Evolutionary conservation across 2,113 vertebrate genomes (phyloP).

Genomic region (Triplophysa dalaica): DNA sequence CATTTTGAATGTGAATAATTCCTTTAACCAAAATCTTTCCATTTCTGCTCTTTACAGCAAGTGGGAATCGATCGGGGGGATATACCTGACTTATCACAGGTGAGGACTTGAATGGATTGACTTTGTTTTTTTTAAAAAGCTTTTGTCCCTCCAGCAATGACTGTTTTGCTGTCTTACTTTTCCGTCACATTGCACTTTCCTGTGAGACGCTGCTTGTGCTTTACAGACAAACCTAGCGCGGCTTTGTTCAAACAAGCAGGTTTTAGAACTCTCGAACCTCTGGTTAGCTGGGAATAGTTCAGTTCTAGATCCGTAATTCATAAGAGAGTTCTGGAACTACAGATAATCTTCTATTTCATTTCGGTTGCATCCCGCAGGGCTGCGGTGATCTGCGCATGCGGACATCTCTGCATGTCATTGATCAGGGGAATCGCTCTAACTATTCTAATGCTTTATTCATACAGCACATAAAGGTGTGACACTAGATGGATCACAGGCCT

Average conservation of each 20-base stretch:
- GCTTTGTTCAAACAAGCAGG: not conserved
- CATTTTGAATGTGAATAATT: not conserved
- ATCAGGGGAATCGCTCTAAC: constrained; percentile 14
- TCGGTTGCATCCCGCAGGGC: not conserved
- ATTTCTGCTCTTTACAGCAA: constrained; percentile 79
- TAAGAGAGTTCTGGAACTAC: constrained; percentile 16
- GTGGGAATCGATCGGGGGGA: constrained; percentile 96
- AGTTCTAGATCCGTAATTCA: not conserved
- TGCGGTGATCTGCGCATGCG: constrained; percentile 9
- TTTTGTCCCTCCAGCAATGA: not conserved
- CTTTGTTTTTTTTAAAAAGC: not conserved
- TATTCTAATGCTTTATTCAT: constrained; percentile 55
- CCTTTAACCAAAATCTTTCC: not conserved
- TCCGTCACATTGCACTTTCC: too few relatives aligned
- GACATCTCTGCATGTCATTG: constrained; percentile 54
- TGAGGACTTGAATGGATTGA: constrained; percentile 57
- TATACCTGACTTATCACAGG: constrained; percentile 95
- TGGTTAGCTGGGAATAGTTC: not conserved
- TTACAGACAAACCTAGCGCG: not conserved
- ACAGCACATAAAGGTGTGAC: constrained; percentile 70
- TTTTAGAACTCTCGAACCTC: constrained; percentile 25
- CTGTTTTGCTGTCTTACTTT: not conserved
- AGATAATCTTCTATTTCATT: constrained; percentile 17
- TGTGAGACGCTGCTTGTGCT: constrained; percentile 1
- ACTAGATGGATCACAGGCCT: constrained; percentile 22